A percentile compares a stretch with the other conserved stretches of the same genome.
phyloP scores from a whole-genome alignment of 2,888 invertebrate genomes.

The Fissipunctia ypsillon region DNA sequence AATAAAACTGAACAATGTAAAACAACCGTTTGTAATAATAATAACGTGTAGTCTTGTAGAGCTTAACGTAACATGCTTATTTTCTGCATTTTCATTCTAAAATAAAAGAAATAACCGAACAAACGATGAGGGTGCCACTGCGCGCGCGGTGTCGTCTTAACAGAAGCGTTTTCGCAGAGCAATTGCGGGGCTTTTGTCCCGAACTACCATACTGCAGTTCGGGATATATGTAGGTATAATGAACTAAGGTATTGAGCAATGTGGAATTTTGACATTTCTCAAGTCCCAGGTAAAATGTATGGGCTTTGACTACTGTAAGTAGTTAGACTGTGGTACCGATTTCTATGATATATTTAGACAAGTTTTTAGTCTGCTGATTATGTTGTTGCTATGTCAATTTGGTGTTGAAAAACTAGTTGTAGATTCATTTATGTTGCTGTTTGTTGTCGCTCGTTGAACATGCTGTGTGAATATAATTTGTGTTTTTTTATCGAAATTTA shows the following conservation, averaged over 20 bases:
- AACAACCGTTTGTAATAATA: no score
- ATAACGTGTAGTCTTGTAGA: no score
- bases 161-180: background rate
- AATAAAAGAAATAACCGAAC: no score
- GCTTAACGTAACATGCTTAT: no score
- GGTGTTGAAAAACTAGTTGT: conserved; percentile 2
- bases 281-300: background rate
- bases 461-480: background rate
- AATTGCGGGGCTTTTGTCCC: background rate
- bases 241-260: background rate
- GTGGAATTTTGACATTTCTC: background rate
- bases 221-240: no score
- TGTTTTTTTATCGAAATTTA: background rate
- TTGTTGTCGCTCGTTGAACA: background rate
- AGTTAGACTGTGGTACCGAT: conserved; percentile 7
- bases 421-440: conserved; percentile 21
- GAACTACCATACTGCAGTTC: no score
- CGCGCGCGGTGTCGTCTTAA: no score
- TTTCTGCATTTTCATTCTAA: no score
- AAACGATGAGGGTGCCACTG: no score
- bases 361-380: conserved; percentile 37
- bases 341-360: conserved; percentile 9
- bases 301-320: background rate
- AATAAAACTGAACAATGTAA: no score
- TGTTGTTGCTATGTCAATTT: conserved; percentile 41